Base-by-base conservation (phyloP, 2,797 vertebrate genomes). In the Pseudotriccus pelzelni region DNA sequence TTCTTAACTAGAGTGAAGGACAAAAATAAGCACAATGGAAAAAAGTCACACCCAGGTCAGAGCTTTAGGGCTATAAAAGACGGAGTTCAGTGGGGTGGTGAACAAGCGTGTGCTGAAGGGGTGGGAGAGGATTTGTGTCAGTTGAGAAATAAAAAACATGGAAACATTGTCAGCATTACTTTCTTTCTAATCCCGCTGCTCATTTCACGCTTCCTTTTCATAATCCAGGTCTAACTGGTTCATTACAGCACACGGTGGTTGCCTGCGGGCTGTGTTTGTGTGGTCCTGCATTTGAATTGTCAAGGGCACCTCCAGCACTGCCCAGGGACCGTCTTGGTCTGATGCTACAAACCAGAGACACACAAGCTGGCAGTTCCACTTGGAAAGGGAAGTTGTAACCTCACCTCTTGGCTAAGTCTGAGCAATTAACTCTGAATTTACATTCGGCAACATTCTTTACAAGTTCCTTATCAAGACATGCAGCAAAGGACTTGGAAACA, bases 231-330 rank as follows among this genome's bases (percentile, higher is more conserved):
- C 62, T 85, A 59, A n/a, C 72, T 27, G 56, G 82, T 76, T 93
- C 88, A 80, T 70, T 63, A 55, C 79, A 39, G 36, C 37, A 39
- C 67, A 25, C 1, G 55, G 66, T 72, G 62, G 15, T 72, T 92
- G 87, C 89, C 89, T 73, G 62, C 81, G 87, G 89, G 94, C 82
- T 93, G 87, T 89, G 55, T 79, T 93, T 67, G 44, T 56, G 58
- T 59, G 72, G 53, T 52, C 2, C 74, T 87, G 62, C 67, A 28
- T 81, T 93, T 87, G 55, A 75, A 91, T 92, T 59, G 69, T 70
- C 91, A 95, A 94, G 87, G 96, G 80, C 93, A 95, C 67, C 73
- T 91, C 66, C 73, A 84, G 32, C 10, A 27, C 44, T 7, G 32
- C 34, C 47, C n/a, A 10, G 76, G 72, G 53, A 68, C 39, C 0